Evolutionary conservation across 2,113 vertebrate species (phyloP).

Genomic region (Nannospalax galili): DNA sequence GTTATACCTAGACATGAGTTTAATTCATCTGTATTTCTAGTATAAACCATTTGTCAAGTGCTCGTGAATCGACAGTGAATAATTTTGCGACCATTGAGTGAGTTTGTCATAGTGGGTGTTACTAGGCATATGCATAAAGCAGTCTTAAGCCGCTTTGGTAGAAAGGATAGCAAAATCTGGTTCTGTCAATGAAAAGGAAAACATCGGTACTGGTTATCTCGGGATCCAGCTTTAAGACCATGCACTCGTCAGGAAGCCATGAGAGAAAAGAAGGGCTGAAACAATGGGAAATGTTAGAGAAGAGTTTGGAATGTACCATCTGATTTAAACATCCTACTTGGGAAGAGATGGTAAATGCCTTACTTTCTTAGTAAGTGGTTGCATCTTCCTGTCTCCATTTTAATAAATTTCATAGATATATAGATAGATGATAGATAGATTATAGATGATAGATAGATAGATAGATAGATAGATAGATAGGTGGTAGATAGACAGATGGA

Average conservation of each 20-base stretch:
- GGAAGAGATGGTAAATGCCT: slow-evolving; percentile 14
- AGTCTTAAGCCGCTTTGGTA: neutral
- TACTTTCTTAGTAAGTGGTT: neutral
- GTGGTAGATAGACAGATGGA: too few relatives aligned
- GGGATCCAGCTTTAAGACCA: neutral
- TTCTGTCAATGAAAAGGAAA: neutral
- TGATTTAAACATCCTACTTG: neutral
- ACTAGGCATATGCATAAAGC: neutral
- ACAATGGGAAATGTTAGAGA: neutral
- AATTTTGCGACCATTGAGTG: neutral
- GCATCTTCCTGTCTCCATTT: neutral
- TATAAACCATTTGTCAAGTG: neutral
- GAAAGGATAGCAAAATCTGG: neutral
- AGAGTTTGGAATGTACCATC: neutral
- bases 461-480: neutral
- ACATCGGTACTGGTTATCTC: neutral
- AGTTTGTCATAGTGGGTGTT: neutral
- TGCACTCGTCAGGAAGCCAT: neutral
- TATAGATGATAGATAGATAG: too few relatives aligned
- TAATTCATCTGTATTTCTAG: neutral
- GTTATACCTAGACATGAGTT: neutral
- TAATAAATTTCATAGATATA: neutral
- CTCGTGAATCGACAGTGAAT: neutral
- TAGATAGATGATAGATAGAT: neutral
- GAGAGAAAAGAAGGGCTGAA: neutral